A percentile compares a stretch with the other conserved stretches of the same genome.
These are phyloP conservation scores for Hydropsyche tenuis DNA, from an alignment of 1,140 invertebrate genomes.

Conservation along the genomic window DNA sequence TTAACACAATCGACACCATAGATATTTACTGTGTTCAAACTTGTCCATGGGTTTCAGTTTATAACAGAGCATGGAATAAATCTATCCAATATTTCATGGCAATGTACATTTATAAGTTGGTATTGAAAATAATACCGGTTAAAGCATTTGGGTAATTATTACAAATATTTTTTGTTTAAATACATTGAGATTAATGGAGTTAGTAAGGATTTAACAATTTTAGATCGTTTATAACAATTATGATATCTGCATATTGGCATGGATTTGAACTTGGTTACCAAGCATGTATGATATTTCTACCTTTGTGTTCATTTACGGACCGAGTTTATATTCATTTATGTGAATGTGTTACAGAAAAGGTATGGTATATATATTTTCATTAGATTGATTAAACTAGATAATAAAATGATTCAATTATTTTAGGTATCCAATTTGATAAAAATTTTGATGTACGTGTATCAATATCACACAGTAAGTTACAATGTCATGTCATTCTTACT, in stretches of 20 bases:
- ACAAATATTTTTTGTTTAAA: no score
- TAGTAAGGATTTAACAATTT: neutral
- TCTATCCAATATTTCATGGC: conserved; percentile 36
- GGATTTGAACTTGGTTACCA: conserved; percentile 23
- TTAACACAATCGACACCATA: conserved; percentile 37
- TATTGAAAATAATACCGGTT: conserved; percentile 26
- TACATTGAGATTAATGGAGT: no score
- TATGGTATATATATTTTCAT: neutral
- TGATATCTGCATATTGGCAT: conserved; percentile 30
- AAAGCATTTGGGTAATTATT: conserved; percentile 19
- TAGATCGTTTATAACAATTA: conserved; percentile 6
- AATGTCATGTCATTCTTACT: neutral
- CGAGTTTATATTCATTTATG: neutral
- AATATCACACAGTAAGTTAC: conserved; percentile 3
- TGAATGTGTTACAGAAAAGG: neutral
- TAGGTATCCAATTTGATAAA: neutral
- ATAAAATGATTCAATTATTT: conserved; percentile 3
- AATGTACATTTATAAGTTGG: conserved; percentile 13
- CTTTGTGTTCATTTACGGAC: neutral
- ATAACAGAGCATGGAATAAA: conserved; percentile 25
- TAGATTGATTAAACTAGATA: neutral
- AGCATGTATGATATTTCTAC: conserved; percentile 1
- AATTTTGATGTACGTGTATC: neutral
- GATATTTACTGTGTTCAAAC: conserved; percentile 14
- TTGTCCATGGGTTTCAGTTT: neutral